phyloP scores from a whole-genome alignment of 2,113 vertebrate species.

The Carettochelys insculpta region DNA sequence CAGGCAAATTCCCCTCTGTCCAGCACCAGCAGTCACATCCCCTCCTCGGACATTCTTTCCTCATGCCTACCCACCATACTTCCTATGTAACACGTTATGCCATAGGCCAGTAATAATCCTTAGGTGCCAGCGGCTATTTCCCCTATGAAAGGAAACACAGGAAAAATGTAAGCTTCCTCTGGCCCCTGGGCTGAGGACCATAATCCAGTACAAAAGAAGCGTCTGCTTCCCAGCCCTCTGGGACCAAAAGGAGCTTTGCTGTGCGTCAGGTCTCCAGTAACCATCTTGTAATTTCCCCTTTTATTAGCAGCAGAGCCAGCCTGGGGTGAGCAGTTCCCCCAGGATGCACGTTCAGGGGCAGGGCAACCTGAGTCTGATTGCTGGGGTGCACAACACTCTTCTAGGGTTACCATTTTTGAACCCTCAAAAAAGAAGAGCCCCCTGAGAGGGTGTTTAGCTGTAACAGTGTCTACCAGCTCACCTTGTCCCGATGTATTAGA shows the following conservation, averaged over 20 bases:
- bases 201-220: not conserved
- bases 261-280: not conserved
- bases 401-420: too few species aligned
- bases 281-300: not conserved
- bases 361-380: too few species aligned
- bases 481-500: too few species aligned
- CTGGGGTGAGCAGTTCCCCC: not conserved
- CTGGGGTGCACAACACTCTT: not conserved
- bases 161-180: too few species aligned
- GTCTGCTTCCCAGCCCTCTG: accelerated
- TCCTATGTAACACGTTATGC: accelerated
- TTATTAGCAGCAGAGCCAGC: not conserved
- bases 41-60: accelerated
- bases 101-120: accelerated
- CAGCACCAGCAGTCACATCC: not conserved
- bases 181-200: not conserved
- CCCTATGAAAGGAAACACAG: not conserved
- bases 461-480: too few species aligned
- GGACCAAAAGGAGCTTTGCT: not conserved
- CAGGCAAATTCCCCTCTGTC: accelerated
- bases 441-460: too few species aligned
- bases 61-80: accelerated
- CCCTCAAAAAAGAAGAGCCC: too few species aligned
- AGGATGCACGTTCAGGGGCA: not conserved
- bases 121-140: accelerated